These are phyloP conservation scores for Alexandromys fortis DNA, from an alignment of 2,113 vertebrate species.

Conservation along the genomic window DNA sequence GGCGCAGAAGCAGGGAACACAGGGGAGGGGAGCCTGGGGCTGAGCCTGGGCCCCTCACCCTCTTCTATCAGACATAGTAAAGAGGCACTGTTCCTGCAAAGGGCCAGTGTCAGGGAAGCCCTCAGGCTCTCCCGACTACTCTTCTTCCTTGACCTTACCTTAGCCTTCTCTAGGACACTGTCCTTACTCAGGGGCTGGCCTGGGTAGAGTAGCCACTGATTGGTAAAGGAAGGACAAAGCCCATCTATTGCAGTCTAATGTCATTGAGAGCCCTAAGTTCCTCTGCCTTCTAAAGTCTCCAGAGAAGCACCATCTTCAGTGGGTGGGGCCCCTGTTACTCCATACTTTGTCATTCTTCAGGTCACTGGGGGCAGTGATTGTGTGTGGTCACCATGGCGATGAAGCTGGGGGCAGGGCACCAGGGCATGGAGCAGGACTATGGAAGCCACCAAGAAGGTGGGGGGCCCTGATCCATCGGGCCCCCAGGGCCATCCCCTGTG, in stretches of 20 bases:
- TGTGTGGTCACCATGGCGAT: neutral
- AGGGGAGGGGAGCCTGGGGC: conserved; percentile 34
- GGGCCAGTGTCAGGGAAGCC: neutral
- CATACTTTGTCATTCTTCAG: conserved; percentile 46
- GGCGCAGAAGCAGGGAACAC: conserved; percentile 26
- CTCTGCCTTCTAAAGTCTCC: neutral
- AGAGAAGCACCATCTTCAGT: neutral
- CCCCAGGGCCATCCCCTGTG: conserved; percentile 44
- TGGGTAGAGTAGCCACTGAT: neutral
- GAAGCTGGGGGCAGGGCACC: conserved; percentile 56
- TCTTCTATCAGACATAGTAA: neutral
- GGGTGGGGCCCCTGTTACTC: conserved; percentile 59
- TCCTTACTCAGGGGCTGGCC: neutral
- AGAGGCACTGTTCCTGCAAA: neutral
- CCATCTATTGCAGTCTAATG: neutral
- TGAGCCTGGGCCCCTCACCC: conserved; percentile 24
- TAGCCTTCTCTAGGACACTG: neutral
- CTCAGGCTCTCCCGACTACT: neutral
- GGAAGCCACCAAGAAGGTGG: conserved; percentile 75
- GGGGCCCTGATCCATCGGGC: conserved; percentile 58
- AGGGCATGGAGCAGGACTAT: conserved; percentile 74
- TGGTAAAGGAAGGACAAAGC: neutral
- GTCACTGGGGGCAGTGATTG: conserved; percentile 60
- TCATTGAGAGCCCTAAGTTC: neutral
- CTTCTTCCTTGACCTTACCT: neutral